Conservation (phyloP, 37 sponge, comb jelly and placozoan species). For the Beroe ovata region DNA sequence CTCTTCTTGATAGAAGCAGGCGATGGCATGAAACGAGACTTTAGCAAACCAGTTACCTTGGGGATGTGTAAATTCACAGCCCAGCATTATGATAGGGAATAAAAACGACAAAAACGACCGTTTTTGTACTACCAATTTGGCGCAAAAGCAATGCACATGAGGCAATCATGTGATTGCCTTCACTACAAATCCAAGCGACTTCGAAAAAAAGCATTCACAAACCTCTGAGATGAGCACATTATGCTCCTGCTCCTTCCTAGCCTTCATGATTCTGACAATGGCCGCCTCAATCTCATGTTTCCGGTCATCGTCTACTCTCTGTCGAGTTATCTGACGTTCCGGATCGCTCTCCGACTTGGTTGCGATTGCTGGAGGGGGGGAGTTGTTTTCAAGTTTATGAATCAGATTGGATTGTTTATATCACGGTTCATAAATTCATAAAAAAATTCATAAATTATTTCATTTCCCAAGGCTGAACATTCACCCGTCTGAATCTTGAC, state of each 20-base stretch:
- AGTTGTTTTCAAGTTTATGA: not conserved
- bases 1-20: conserved; percentile 94
- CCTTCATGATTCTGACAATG: conserved; percentile 98
- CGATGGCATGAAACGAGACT: conserved; percentile 87
- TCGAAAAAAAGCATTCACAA: too few relatives aligned
- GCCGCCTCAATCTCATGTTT: conserved; percentile 99
- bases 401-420: too few relatives aligned
- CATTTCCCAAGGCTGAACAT: too few relatives aligned
- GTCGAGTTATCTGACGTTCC: conserved; percentile 94
- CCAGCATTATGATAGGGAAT: too few relatives aligned
- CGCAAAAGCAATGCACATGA: too few relatives aligned
- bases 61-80: too few relatives aligned
- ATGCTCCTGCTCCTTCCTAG: conserved; percentile 88
- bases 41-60: conserved; percentile 70
- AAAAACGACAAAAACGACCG: not conserved
- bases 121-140: not conserved
- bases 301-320: conserved; percentile 98
- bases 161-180: too few relatives aligned
- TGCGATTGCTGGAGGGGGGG: conserved; percentile 70
- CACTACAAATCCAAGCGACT: too few relatives aligned
- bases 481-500: conserved; percentile 93
- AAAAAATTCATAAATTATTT: too few relatives aligned
- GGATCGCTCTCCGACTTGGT: conserved; percentile 91
- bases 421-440: too few relatives aligned
- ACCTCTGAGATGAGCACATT: conserved; percentile 86